Evolutionary conservation across 2,113 vertebrate genomes (phyloP).

Genomic region (Galbula dea): DNA sequence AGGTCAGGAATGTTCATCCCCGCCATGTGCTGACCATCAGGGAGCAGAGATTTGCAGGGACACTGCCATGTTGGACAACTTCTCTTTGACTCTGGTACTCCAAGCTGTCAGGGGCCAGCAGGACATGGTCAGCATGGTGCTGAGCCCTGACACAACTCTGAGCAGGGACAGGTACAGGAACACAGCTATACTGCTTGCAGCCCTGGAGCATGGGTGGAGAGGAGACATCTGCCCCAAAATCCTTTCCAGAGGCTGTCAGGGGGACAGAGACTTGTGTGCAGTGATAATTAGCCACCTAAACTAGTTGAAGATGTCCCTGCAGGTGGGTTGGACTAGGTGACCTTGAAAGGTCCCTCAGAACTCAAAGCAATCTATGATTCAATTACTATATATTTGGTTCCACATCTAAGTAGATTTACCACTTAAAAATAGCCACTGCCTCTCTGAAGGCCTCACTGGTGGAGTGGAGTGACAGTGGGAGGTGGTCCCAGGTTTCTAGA

Average conservation of each 20-base stretch:
- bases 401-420: background rate
- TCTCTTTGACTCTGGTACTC: background rate
- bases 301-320: no score
- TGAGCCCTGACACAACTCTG: background rate
- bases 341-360: no score
- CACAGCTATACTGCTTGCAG: background rate
- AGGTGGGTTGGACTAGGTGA: no score
- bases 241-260: background rate
- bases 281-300: background rate
- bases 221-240: background rate
- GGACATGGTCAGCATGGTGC: background rate
- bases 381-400: background rate
- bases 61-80: background rate
- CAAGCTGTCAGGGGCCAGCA: background rate
- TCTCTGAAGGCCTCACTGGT: background rate
- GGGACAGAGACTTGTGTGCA: background rate
- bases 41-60: background rate
- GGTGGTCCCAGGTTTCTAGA: background rate
- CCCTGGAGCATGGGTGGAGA: background rate
- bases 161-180: background rate
- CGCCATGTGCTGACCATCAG: background rate
- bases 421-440: background rate
- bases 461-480: background rate
- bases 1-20: background rate
- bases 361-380: no score